Evolutionary conservation across 2,797 vertebrate species (phyloP).

Genomic region (Danio jaintianensis): DNA sequence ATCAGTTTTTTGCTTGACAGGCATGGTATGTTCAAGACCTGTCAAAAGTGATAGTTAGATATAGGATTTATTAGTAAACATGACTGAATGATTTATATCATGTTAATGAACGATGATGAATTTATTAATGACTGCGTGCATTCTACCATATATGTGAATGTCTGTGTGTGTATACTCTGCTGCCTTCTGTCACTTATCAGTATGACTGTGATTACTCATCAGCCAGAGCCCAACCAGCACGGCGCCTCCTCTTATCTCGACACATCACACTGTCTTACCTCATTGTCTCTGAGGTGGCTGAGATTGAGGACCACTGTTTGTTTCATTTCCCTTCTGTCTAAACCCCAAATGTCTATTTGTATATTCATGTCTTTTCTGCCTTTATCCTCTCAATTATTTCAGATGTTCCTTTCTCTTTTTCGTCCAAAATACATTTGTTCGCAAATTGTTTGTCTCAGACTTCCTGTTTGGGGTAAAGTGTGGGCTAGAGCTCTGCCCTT

Average conservation of each 20-base stretch:
- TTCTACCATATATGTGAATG: conserved; percentile 21
- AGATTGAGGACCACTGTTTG: conserved; percentile 44
- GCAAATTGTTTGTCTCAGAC: not conserved
- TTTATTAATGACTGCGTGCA: not conserved
- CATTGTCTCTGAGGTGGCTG: conserved; percentile 58
- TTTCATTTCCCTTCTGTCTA: not conserved
- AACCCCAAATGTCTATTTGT: not conserved
- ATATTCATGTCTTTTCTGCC: not conserved
- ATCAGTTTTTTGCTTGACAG: too few species aligned
- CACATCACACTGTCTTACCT: conserved; percentile 73
- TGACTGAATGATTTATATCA: not conserved
- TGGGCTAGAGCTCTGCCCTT: not conserved
- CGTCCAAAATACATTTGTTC: not conserved
- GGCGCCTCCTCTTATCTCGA: conserved; percentile 75
- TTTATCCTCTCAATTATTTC: not conserved
- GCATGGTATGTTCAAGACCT: too few species aligned
- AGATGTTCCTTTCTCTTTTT: not conserved
- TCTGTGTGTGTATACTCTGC: conserved; percentile 57
- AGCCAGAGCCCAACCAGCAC: conserved; percentile 66
- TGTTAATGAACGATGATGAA: not conserved
- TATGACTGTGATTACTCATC: conserved; percentile 71
- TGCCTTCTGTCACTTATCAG: conserved; percentile 72
- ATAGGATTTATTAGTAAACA: too few species aligned
- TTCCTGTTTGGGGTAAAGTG: not conserved
- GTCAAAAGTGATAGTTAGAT: too few species aligned